Percentiles rank a stretch among this genome's conserved stretches.
Evolutionary conservation across 1,140 invertebrate species (phyloP).

Genomic region (Homarus americanus): DNA sequence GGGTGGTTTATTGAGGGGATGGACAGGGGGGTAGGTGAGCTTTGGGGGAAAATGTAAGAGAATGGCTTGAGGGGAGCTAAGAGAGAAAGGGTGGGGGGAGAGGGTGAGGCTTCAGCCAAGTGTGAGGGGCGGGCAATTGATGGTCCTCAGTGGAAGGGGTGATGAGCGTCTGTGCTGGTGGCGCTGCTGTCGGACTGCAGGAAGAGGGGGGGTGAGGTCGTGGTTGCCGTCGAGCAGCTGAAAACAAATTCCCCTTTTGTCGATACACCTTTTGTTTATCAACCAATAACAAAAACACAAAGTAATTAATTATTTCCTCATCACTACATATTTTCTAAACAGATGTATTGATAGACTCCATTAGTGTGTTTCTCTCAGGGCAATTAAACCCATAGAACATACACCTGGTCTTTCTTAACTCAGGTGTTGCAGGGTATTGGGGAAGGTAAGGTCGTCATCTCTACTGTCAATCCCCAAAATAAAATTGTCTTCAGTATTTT

Average conservation of each 20-base stretch:
- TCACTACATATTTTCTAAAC: too few species aligned
- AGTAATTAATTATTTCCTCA: too few species aligned
- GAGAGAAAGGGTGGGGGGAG: neutral
- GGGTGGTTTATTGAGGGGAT: conserved; percentile 55
- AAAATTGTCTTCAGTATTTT: too few species aligned
- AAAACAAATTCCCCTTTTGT: neutral
- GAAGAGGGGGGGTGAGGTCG: neutral
- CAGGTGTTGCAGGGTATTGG: too few species aligned
- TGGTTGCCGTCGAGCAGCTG: neutral
- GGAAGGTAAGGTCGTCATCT: too few species aligned
- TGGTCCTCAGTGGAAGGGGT: conserved; percentile 18
- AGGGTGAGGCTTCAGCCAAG: conserved; percentile 19
- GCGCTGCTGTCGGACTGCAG: neutral
- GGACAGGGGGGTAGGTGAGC: conserved; percentile 4
- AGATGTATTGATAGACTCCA: too few species aligned
- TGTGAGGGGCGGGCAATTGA: conserved; percentile 25
- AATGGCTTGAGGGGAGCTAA: neutral
- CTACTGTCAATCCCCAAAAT: too few species aligned
- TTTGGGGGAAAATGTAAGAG: conserved; percentile 9
- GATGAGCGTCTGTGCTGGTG: neutral
- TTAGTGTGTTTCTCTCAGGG: too few species aligned
- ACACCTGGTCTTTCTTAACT: too few species aligned
- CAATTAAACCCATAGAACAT: too few species aligned
- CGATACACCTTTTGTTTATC: too few species aligned
- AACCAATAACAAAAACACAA: too few species aligned